A percentile compares a stretch with the other conserved stretches of the same genome.
phyloP scores from a whole-genome alignment of 2,888 invertebrate species.

The Epistrophe grossulariae region DNA sequence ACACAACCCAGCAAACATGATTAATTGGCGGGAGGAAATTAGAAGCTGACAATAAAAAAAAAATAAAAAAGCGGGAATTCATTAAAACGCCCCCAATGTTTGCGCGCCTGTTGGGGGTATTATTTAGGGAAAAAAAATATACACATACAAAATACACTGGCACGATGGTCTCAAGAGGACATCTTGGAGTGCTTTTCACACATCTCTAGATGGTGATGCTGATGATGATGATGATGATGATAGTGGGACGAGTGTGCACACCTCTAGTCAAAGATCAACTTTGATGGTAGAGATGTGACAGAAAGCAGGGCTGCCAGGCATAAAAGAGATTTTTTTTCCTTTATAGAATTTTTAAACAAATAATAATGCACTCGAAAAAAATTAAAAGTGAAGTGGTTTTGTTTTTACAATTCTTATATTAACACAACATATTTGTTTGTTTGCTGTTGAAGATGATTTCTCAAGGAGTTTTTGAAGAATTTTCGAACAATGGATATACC shows the following conservation, averaged over 20 bases:
- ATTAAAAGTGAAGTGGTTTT: constrained; percentile 69
- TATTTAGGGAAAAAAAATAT: background rate
- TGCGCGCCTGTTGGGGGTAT: constrained; percentile 34
- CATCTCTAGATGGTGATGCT: constrained; percentile 65
- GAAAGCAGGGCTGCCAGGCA: constrained; percentile 36
- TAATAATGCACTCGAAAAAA: constrained; percentile 55
- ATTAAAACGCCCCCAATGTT: constrained; percentile 69
- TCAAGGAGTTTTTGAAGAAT: constrained; percentile 50
- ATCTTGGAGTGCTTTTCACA: constrained; percentile 75
- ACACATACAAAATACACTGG: background rate
- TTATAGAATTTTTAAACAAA: constrained; percentile 47
- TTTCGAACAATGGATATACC: constrained; percentile 57
- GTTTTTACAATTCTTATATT: constrained; percentile 25
- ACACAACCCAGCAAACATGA: constrained; percentile 43
- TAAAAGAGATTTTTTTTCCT: constrained; percentile 8
- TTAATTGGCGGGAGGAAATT: constrained; percentile 69
- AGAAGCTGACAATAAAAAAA: constrained; percentile 45
- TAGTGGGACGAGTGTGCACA: constrained; percentile 61
- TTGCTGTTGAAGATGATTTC: constrained; percentile 62
- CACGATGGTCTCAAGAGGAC: constrained; percentile 70
- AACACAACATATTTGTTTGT: constrained; percentile 71
- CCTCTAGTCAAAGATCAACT: constrained; percentile 69
- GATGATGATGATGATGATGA: constrained; percentile 51
- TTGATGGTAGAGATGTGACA: constrained; percentile 39
- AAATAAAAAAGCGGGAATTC: constrained; percentile 58